Percentiles rank a stretch among this genome's conserved stretches.
These are phyloP conservation scores for Noctua janthina DNA, from an alignment of 2,888 invertebrate species.

Conservation along the genomic window DNA sequence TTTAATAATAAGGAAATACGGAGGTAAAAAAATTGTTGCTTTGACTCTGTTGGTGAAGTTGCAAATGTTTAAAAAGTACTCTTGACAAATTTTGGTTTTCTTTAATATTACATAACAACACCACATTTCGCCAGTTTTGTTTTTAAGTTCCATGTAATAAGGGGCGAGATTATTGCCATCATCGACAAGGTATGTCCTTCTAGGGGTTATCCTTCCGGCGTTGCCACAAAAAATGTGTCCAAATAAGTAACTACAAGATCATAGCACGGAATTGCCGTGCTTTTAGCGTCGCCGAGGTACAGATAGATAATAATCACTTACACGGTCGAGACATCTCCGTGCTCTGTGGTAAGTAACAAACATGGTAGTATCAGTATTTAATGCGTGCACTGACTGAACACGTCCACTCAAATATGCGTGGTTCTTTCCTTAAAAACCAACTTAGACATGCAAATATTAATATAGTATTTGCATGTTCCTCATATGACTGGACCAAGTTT, in stretches of 20 bases:
- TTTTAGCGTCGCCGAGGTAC: background rate
- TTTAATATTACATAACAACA: background rate
- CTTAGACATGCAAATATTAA: too few species aligned
- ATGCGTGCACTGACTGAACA: background rate
- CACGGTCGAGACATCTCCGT: background rate
- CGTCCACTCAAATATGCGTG: background rate
- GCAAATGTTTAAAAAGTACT: slow-evolving; percentile 10
- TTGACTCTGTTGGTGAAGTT: background rate
- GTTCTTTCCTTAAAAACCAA: background rate
- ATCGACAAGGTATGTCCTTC: background rate
- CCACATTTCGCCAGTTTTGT: too few species aligned
- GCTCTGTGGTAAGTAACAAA: background rate
- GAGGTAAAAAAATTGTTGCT: slow-evolving; percentile 6
- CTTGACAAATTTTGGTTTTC: background rate
- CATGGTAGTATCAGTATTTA: background rate
- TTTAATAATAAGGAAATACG: slow-evolving; percentile 38
- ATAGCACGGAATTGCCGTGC: background rate
- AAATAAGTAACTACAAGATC: background rate
- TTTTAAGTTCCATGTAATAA: background rate
- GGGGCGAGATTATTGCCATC: background rate
- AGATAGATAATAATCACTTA: background rate
- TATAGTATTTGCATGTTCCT: too few species aligned
- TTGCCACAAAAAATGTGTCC: background rate
- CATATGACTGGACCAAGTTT: background rate
- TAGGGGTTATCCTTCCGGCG: too few species aligned